Evolutionary conservation across 64 coral and sea anemone species (phyloP).

Genomic region (Montipora foliosa): DNA sequence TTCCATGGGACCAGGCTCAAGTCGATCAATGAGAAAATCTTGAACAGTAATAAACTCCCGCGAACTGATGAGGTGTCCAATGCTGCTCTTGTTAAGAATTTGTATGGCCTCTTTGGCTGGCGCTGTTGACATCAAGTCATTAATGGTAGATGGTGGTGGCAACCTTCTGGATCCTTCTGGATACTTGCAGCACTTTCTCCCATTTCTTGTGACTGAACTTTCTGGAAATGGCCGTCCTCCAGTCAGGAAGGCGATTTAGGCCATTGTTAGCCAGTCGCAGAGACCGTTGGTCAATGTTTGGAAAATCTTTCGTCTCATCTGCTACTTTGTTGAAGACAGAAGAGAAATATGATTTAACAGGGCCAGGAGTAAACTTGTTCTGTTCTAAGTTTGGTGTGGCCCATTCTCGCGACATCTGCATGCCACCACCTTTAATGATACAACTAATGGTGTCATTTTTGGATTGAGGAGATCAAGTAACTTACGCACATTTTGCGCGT

Average conservation of each 20-base stretch:
- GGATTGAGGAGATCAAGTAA: background rate
- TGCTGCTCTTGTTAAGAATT: conserved; percentile 39
- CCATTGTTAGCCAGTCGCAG: background rate
- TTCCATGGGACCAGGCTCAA: conserved; percentile 3
- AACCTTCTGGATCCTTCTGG: background rate
- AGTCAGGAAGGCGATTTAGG: background rate
- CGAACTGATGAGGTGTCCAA: background rate
- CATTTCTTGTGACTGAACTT: conserved; percentile 11
- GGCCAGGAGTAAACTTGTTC: background rate
- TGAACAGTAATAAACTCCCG: background rate
- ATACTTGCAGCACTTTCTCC: conserved; percentile 3
- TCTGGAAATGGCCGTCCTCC: conserved; percentile 1
- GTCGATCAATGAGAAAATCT: conserved; percentile 5
- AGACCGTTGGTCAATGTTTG: background rate
- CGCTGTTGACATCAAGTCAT: background rate
- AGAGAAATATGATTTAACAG: background rate
- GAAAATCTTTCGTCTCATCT: background rate
- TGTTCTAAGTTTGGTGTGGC: background rate
- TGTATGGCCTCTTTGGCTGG: background rate
- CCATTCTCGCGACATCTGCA: background rate
- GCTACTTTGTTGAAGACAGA: background rate
- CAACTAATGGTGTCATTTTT: background rate
- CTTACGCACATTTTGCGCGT: conserved; percentile 3
- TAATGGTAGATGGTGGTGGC: conserved; percentile 8
- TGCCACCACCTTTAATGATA: background rate